Evolutionary conservation across 2,888 invertebrate species (phyloP), one percentile per base, ranked within the genome.

Genomic region (Pelosia muscerda): DNA sequence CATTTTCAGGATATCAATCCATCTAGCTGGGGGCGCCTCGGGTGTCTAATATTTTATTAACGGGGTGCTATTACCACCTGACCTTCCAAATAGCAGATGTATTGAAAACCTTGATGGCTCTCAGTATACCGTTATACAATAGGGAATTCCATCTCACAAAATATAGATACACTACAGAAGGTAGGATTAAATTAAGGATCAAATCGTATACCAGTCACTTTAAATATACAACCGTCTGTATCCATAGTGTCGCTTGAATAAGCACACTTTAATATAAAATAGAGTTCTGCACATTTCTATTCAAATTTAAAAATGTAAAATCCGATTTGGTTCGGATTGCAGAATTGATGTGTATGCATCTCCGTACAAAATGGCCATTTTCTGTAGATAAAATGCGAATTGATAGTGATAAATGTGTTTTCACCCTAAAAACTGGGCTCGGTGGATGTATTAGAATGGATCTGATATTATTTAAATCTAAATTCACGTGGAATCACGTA

Each of bases 341-440:
- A 26, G 57, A 57, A 57, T 57, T 28, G 57, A 26, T 26, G 57
- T 28, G 57, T 6, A 57, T 28, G 57, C 57, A 26, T 57, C 26
- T 57, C 19, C 26, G 28, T 28, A 28, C 26, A 13, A 26, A 57
- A 57, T 57, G 28, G 28, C 57, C 26, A 26, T 57, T 57, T 28
- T 57, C 26, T 28, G 28, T 57, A 57, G 19, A 57, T 57, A 57
- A 57, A 57, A 57, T 57, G 28, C 57, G 57, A 57, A 28, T 54
- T 62, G 19, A 23, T 53, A 28, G 26, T 42, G 25, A 42, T 61
- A 25, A 25, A 61, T 61, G 23, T 23, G 60, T 22, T 31, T 34
- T 10, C 34, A 31, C 19, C 54, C 26, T 23, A 19, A 42, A 42
- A 42, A 34, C 34, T 34, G 34, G 34, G 34, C 34, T 34, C 11